Percentiles rank a stretch among this genome's conserved stretches.
phyloP scores from a whole-genome alignment of 2,888 invertebrate genomes.

The Epinotia bilunana region DNA sequence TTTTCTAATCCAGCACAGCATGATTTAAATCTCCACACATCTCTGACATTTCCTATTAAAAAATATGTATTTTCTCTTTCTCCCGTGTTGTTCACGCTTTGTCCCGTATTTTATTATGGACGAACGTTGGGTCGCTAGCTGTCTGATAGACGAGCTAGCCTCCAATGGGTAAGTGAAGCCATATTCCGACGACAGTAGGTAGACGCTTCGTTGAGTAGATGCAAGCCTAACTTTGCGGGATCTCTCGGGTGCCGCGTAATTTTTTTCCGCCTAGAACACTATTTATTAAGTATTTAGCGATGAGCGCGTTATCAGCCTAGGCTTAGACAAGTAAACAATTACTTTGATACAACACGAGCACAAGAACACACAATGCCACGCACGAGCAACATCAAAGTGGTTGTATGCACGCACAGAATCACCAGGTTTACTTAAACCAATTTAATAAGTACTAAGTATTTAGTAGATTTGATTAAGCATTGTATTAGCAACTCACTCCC shows the following conservation, averaged over 20 bases:
- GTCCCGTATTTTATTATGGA: conserved; percentile 77
- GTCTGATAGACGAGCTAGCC: conserved; percentile 93
- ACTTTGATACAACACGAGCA: conserved; percentile 48
- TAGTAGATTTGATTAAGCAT: conserved; percentile 29
- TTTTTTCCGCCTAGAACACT: conserved; percentile 50
- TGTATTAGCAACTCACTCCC: not conserved
- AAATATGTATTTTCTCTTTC: conserved; percentile 77
- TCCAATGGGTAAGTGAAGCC: conserved; percentile 89
- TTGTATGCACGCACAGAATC: conserved; percentile 59
- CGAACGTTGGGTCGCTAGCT: conserved; percentile 84
- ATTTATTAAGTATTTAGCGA: conserved; percentile 29
- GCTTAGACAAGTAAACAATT: conserved; percentile 49
- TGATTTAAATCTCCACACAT: conserved; percentile 68
- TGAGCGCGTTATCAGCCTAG: conserved; percentile 25
- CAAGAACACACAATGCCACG: conserved; percentile 27
- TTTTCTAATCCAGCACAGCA: conserved; percentile 70
- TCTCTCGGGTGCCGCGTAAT: conserved; percentile 41
- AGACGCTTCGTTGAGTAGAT: conserved; percentile 73
- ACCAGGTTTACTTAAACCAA: conserved; percentile 30
- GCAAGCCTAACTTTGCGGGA: conserved; percentile 53
- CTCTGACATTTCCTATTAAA: conserved; percentile 71
- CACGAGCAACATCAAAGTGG: conserved; percentile 53
- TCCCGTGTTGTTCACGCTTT: conserved; percentile 79
- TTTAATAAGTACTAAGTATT: conserved; percentile 7
- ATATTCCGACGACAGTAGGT: conserved; percentile 67